Base-by-base conservation (phyloP, 1,140 invertebrate genomes). In the Ceratina japonica region DNA sequence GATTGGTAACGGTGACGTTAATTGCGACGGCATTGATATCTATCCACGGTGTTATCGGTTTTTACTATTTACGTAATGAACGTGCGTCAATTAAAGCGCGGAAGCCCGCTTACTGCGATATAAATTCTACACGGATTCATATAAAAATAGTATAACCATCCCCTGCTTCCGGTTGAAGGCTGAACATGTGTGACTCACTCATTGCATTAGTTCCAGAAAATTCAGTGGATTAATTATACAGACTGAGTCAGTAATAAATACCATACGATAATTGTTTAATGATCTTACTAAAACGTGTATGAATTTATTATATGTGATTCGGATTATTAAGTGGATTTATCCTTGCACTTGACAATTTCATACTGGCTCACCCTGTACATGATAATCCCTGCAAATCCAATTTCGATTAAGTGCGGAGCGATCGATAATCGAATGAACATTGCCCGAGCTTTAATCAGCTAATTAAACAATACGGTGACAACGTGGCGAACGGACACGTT, bases 141-240 rank as follows among this genome's bases (percentile, higher is more conserved):
- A 54, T 79, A 79, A 82, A 84, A 84, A 82, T 84, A 82, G 65
- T 71, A 62, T n/a, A 22, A 4, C 15, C 37, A 10, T 56, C n/a
- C 37, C 20, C 37, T 22, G 37, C 64, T 79, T 71, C 71, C 65
- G 58, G 66, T 20, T 4, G 13, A 44, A 62, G 27, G 54, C 37
- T 52, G 54, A 66, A n/a, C n/a, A 0, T 13, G 22, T 31, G 7
- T 66, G 63, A 77, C 37, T 81, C 69, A 65, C 8, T 22, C 8
- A 77, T 79, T 51, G 68, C 61, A 10, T 56, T 61, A 18, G 49
- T 20, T 51, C 16, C 49, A 54, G 7, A 62, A 72, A 3, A 18
- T 54, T 31, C 49, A 22, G 31, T n/a, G 18, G 22, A 15, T 49
- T 56, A 44, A 44, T 44, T 44, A 44, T 44, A 44, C 37, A 44